A percentile compares a stretch with the other conserved stretches of the same genome.
These are phyloP conservation scores for Lasioglossum lativentre DNA, from an alignment of 2,888 invertebrate genomes.

Conservation along the genomic window DNA sequence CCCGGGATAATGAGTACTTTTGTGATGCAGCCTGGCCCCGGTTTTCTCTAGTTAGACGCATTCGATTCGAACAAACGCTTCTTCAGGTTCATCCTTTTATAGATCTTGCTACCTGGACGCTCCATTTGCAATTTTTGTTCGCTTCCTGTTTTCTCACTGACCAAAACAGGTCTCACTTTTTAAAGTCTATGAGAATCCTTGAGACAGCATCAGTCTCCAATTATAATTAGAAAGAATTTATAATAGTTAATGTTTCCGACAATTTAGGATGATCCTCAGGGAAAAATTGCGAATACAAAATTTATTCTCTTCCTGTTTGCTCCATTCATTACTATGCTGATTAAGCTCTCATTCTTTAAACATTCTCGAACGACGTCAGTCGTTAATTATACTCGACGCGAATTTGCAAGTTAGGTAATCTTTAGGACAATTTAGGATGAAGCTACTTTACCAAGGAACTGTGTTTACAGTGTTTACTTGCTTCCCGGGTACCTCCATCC, in stretches of 20 bases:
- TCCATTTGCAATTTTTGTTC: not conserved
- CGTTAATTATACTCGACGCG: not conserved
- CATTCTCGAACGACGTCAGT: not conserved
- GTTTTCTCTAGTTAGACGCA: not conserved
- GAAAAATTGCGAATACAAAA: not conserved
- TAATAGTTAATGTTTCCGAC: not conserved
- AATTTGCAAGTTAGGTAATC: not conserved
- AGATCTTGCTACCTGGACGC: not conserved
- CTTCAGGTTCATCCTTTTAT: not conserved
- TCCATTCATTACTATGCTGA: not conserved
- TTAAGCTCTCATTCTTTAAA: not conserved
- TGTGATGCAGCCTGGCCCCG: slow-evolving; percentile 10
- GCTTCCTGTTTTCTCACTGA: not conserved
- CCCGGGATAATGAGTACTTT: slow-evolving; percentile 37
- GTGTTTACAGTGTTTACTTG: not conserved
- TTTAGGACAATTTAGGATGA: not conserved
- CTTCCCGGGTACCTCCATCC: not conserved
- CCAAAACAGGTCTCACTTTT: not conserved
- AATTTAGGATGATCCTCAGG: not conserved
- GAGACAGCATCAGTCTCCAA: not conserved
- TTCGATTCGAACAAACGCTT: not conserved
- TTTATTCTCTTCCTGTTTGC: not conserved
- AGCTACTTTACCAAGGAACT: not conserved
- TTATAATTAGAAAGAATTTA: not conserved
- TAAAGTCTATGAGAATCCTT: not conserved